Evolutionary conservation across 2,113 vertebrate species (phyloP).

Genomic region (Burhinus bistriatus): DNA sequence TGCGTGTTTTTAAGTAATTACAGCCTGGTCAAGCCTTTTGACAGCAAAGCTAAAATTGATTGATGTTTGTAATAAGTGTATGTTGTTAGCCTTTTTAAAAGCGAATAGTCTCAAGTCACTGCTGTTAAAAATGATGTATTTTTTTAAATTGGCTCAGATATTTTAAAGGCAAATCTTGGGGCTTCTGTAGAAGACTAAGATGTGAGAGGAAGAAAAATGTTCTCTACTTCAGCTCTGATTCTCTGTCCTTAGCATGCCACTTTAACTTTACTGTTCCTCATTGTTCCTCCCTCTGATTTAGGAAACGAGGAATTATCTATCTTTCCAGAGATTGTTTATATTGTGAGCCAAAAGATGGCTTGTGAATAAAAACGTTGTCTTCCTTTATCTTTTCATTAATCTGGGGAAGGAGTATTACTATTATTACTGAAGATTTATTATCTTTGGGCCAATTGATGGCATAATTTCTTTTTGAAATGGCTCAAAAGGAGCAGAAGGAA

Average conservation of each 20-base stretch:
- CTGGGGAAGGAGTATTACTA: background rate
- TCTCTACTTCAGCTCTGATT: background rate
- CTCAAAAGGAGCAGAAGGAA: background rate
- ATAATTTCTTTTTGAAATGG: background rate
- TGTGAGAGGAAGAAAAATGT: background rate
- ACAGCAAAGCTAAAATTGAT: background rate
- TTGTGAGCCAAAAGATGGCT: background rate
- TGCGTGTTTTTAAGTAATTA: background rate
- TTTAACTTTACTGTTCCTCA: background rate
- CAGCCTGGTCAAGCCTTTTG: background rate
- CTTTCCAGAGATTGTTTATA: background rate
- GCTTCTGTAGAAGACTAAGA: background rate
- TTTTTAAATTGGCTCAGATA: background rate
- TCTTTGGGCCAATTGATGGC: accelerated
- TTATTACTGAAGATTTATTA: background rate
- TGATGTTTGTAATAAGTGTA: background rate
- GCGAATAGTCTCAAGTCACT: background rate
- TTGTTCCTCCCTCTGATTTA: background rate
- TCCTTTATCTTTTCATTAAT: background rate
- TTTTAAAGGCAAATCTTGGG: background rate
- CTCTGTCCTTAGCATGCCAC: background rate
- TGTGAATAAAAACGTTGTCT: background rate
- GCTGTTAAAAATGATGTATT: background rate
- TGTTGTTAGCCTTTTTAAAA: background rate
- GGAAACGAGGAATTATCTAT: background rate